Base-by-base conservation (phyloP, 2,797 vertebrate species). In the Pseudochromis fuscus region DNA sequence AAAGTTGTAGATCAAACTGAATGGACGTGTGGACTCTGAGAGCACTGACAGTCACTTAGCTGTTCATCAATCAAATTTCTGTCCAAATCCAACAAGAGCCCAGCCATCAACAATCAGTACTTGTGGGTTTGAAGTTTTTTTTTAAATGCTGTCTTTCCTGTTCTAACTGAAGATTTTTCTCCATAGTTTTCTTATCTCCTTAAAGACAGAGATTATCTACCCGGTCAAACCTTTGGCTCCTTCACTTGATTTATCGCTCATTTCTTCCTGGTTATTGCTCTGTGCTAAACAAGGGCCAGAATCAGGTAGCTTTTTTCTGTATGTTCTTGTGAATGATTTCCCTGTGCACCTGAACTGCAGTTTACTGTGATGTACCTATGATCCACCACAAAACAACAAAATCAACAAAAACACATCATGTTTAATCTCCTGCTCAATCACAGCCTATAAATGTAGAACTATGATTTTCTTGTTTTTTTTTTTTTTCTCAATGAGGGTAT, bases 131-230 rank as follows among this genome's bases (percentile, higher is more conserved):
- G 13, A 75, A 52, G 30, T 84, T 23, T n/a, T n/a, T n/a, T n/a
- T n/a, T 65, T 81, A 46, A 84, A 65, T 86, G 67, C 65, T 85
- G 65, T 84, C 63, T 89, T 35, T 75, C 53, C 77, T 91, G 86
- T 91, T 90, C 89, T 94, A 93, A 94, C 81, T 72, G 16, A 55
- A 73, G 62, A 89, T 90, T 91, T 94, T 84, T 93, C 90, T 93
- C 89, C 81, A 80, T 87, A 92, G 91, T 88, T 91, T 91, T 86
- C 75, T 91, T 91, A 84, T 92, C 87, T 93, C 85, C 73, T 91
- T 82, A 87, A 91, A 88, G 63, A 92, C 94, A 94, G 91, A 94
- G 93, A 92, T 92, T 82, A 79, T 94, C 92, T 94, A 93, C 92
- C 92, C 89, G 89, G 77, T 94, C 93, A 94, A 94, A 88, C 82